Conservation (phyloP, 2,113 vertebrate species). For the Eleginops maclovinus region DNA sequence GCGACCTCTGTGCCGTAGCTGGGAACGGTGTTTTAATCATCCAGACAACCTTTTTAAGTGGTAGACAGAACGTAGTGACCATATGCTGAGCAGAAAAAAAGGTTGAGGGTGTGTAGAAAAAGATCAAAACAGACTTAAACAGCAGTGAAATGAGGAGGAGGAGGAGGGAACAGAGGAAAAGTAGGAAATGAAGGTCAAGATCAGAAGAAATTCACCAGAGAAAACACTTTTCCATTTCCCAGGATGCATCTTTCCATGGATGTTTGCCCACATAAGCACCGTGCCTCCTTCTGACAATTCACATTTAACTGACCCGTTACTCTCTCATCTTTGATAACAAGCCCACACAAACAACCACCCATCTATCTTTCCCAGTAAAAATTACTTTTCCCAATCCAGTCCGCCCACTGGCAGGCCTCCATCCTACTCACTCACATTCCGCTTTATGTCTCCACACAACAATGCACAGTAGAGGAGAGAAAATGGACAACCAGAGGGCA, state of each 20-base stretch:
- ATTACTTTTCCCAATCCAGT: constrained; percentile 11
- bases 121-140: not conserved
- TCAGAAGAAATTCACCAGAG: not conserved
- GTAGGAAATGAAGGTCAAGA: not conserved
- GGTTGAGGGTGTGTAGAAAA: not conserved
- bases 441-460: not conserved
- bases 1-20: constrained; percentile 28
- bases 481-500: constrained; percentile 22
- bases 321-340: constrained; percentile 18
- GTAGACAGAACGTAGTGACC: constrained; percentile 10
- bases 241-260: not conserved
- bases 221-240: not conserved
- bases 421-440: constrained; percentile 27
- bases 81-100: constrained; percentile 48
- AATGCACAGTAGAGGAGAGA: constrained; percentile 13
- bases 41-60: constrained; percentile 43
- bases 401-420: constrained; percentile 29
- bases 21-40: constrained; percentile 63
- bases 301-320: constrained; percentile 11
- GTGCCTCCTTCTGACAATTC: not conserved
- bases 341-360: constrained; percentile 24
- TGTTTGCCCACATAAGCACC: constrained; percentile 2
- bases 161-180: not conserved
- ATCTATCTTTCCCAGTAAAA: constrained; percentile 6
- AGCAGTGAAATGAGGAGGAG: not conserved